phyloP scores from a whole-genome alignment of 2,113 vertebrate species.

The Albula goreensis region DNA sequence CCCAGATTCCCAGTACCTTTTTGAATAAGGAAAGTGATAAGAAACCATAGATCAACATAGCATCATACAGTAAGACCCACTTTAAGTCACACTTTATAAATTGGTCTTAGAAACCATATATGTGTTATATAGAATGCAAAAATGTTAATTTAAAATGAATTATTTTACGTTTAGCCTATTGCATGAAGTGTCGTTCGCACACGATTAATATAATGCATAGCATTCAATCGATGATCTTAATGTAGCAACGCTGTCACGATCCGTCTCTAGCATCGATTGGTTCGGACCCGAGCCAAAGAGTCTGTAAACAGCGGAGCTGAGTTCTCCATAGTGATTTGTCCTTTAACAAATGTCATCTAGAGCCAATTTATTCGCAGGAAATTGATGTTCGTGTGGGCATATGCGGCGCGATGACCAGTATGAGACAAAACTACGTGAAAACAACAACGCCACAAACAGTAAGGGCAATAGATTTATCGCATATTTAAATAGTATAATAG shows the following conservation, averaged over 20 bases:
- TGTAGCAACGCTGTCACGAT: slow-evolving; percentile 26
- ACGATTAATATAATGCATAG: slow-evolving; percentile 24
- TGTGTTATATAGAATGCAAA: neutral
- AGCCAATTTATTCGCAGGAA: slow-evolving; percentile 17
- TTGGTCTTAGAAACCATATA: neutral
- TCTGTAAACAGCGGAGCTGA: slow-evolving; percentile 11
- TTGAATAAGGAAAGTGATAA: no score
- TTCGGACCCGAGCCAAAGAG: slow-evolving; percentile 20
- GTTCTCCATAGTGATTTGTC: slow-evolving; percentile 18
- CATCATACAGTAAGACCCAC: neutral
- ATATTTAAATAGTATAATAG: neutral
- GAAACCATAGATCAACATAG: neutral
- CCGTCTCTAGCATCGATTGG: slow-evolving; percentile 20
- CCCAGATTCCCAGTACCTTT: no score
- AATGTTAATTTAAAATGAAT: slow-evolving; percentile 3
- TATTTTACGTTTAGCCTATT: slow-evolving; percentile 5
- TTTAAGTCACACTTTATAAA: neutral
- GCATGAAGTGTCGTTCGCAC: slow-evolving; percentile 13
- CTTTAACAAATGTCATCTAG: slow-evolving; percentile 25
- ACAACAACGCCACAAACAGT: slow-evolving; percentile 3
- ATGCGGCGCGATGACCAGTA: neutral
- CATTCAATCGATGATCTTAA: slow-evolving; percentile 24
- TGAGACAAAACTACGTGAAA: neutral
- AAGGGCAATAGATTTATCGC: neutral
- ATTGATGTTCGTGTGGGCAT: slow-evolving; percentile 1